A percentile compares a stretch with the other conserved stretches of the same genome.
These are phyloP conservation scores for Nineta flava DNA, from an alignment of 2,888 invertebrate genomes.

Conservation along the genomic window DNA sequence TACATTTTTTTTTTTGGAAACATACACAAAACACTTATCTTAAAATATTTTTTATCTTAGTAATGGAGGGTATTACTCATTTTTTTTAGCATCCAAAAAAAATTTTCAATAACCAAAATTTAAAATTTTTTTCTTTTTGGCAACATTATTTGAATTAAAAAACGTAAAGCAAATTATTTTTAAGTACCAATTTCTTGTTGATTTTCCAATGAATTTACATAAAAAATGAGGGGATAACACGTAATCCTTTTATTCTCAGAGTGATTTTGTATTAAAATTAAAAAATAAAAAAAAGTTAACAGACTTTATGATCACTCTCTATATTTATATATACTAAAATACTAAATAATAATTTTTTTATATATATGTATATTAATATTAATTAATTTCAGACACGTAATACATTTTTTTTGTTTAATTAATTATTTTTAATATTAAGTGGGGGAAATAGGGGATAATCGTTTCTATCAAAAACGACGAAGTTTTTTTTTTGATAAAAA, in stretches of 20 bases:
- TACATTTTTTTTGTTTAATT: too few relatives aligned
- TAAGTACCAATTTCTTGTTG: background rate
- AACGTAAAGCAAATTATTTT: background rate
- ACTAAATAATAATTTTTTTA: constrained; percentile 1
- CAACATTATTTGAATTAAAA: constrained; percentile 1
- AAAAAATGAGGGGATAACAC: constrained; percentile 8
- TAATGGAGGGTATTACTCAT: constrained; percentile 1
- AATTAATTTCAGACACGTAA: background rate
- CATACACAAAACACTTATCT: background rate
- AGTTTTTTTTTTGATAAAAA: too few relatives aligned
- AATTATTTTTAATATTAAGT: too few relatives aligned
- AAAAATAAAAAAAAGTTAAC: background rate
- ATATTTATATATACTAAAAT: background rate
- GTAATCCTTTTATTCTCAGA: background rate
- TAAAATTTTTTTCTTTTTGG: background rate
- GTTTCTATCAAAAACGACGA: too few relatives aligned
- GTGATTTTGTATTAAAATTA: background rate
- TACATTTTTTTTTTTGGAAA: background rate
- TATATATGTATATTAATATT: background rate
- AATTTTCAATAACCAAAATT: background rate
- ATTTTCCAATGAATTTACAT: constrained; percentile 28
- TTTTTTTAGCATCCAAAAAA: background rate
- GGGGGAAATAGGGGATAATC: too few relatives aligned
- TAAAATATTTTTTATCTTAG: background rate
- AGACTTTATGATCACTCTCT: background rate